Conservation (phyloP, 2,113 vertebrate genomes). For the Pseudorectes ferrugineus region DNA sequence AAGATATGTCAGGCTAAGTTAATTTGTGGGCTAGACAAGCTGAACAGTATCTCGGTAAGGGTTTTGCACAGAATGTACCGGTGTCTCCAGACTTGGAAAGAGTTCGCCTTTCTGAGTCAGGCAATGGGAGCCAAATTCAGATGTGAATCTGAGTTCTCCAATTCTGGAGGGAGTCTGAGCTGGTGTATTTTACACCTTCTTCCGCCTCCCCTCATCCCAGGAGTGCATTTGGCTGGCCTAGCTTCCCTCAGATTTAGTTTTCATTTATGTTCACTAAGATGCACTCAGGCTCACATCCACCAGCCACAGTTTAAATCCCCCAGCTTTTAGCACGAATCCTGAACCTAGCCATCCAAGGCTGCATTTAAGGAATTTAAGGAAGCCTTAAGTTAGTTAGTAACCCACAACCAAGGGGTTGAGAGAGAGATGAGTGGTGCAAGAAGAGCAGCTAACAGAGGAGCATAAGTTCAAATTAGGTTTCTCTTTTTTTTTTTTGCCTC, state of each 20-base stretch:
- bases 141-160: slow-evolving; percentile 53
- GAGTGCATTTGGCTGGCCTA: slow-evolving; percentile 5
- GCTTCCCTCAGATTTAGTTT: slow-evolving; percentile 34
- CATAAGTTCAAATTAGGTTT: not conserved
- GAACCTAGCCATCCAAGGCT: not conserved
- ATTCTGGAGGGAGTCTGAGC: slow-evolving; percentile 42
- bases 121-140: slow-evolving; percentile 36
- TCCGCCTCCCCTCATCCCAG: slow-evolving; percentile 13
- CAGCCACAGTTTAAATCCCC: not conserved
- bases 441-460: not conserved
- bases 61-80: slow-evolving; percentile 32
- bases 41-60: not conserved
- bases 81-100: slow-evolving; percentile 55
- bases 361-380: not conserved
- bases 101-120: not conserved
- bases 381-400: not conserved
- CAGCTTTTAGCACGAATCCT: not conserved
- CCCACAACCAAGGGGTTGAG: not conserved
- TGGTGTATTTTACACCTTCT: slow-evolving; percentile 62
- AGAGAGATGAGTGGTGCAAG: not conserved
- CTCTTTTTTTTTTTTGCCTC: not conserved
- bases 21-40: slow-evolving; percentile 43
- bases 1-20: slow-evolving; percentile 5
- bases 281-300: not conserved
- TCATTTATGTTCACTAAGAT: slow-evolving; percentile 8